These are phyloP conservation scores for Callaeas wilsoni DNA, from an alignment of 2,113 vertebrate genomes.

Conservation along the genomic window DNA sequence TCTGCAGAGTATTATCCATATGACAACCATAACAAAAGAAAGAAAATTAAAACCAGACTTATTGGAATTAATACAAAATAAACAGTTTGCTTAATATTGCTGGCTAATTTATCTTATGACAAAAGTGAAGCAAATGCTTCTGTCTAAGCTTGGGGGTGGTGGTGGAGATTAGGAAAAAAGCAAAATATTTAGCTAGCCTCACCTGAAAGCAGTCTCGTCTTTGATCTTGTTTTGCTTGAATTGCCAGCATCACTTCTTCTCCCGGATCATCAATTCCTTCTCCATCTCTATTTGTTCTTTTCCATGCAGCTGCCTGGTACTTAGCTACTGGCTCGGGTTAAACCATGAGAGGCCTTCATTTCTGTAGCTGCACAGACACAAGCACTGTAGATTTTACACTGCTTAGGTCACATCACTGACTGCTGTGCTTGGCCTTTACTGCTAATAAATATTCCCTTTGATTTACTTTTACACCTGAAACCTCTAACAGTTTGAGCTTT, in stretches of 20 bases:
- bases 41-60: not conserved
- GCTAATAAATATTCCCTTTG: not conserved
- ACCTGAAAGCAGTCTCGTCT: not conserved
- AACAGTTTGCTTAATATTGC: not conserved
- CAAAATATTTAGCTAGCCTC: conserved; percentile 4
- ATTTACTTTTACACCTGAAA: not conserved
- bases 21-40: not conserved
- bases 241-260: not conserved
- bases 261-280: not conserved
- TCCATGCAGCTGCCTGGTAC: not conserved
- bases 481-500: not conserved
- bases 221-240: not conserved
- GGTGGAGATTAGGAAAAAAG: not conserved
- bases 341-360: not conserved
- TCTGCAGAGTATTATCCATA: not conserved
- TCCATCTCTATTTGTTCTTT: not conserved
- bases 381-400: not conserved
- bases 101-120: not conserved
- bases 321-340: not conserved
- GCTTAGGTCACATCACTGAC: not conserved
- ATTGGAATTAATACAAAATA: conserved; percentile 12
- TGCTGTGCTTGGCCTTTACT: not conserved
- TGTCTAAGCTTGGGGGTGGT: not conserved
- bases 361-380: not conserved
- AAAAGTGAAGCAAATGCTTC: not conserved